These are phyloP conservation scores for Haemorhous mexicanus DNA, from an alignment of 2,113 vertebrate species.

Conservation along the genomic window DNA sequence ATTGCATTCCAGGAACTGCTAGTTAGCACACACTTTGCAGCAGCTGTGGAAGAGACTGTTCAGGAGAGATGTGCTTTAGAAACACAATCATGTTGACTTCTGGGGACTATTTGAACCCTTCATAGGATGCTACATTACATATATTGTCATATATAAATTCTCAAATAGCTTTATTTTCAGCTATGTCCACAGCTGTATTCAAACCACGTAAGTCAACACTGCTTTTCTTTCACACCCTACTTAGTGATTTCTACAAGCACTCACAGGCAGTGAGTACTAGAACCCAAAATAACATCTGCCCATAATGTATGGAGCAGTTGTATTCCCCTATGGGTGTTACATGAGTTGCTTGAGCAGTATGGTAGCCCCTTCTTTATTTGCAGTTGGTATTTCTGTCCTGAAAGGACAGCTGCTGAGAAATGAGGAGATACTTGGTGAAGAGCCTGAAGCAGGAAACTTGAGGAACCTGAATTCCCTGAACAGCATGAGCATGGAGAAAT, in stretches of 20 bases:
- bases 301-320: neutral
- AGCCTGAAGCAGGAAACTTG: neutral
- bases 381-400: neutral
- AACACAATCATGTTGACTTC: neutral
- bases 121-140: neutral
- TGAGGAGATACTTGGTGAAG: neutral
- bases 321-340: neutral
- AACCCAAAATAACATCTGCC: neutral
- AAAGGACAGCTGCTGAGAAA: neutral
- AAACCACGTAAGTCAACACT: neutral
- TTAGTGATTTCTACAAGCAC: neutral
- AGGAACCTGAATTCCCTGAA: neutral
- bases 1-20: neutral
- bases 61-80: neutral
- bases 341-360: neutral
- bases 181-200: neutral
- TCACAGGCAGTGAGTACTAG: neutral
- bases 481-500: neutral
- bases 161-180: neutral
- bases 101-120: neutral
- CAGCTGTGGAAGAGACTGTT: neutral
- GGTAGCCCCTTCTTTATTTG: neutral
- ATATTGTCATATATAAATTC: neutral
- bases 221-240: neutral
- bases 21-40: neutral